Percentiles rank a stretch among this genome's conserved stretches.
Evolutionary conservation across 2,113 vertebrate species (phyloP).

Genomic region (Origma solitaria): DNA sequence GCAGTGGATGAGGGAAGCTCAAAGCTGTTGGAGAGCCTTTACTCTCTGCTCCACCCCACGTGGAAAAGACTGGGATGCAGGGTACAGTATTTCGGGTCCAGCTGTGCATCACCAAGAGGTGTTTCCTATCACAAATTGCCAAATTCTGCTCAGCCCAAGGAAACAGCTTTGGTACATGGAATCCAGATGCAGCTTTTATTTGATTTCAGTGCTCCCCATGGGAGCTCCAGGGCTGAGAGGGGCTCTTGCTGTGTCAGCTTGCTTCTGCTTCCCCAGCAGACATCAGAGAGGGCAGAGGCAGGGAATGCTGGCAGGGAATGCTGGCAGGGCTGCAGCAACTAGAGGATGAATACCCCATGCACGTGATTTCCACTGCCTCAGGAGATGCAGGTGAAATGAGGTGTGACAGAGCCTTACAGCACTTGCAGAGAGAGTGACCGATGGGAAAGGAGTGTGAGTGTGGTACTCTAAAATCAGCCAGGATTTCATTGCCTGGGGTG

Average conservation of each 20-base stretch:
- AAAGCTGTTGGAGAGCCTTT: background rate
- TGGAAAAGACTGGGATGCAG: background rate
- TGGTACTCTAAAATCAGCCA: background rate
- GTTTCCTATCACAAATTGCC: background rate
- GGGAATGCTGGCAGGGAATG: background rate
- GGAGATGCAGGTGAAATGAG: rapidly evolving
- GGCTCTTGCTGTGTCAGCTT: background rate
- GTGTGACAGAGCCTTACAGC: background rate
- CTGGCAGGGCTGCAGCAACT: background rate
- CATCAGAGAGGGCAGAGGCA: background rate
- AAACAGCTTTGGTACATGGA: rapidly evolving
- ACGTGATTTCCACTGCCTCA: rapidly evolving
- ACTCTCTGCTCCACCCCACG: background rate
- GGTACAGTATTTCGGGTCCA: background rate
- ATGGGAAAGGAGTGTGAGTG: background rate
- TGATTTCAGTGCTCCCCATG: background rate
- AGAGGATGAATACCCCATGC: background rate
- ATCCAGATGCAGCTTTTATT: background rate
- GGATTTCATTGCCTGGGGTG: background rate
- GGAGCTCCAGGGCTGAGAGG: rapidly evolving
- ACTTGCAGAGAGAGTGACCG: rapidly evolving
- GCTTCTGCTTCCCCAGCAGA: background rate
- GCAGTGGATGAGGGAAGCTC: background rate
- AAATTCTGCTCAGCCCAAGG: background rate
- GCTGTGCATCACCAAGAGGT: background rate